These are phyloP conservation scores for Cariama cristata DNA, from an alignment of 2,113 vertebrate genomes.

Conservation along the genomic window DNA sequence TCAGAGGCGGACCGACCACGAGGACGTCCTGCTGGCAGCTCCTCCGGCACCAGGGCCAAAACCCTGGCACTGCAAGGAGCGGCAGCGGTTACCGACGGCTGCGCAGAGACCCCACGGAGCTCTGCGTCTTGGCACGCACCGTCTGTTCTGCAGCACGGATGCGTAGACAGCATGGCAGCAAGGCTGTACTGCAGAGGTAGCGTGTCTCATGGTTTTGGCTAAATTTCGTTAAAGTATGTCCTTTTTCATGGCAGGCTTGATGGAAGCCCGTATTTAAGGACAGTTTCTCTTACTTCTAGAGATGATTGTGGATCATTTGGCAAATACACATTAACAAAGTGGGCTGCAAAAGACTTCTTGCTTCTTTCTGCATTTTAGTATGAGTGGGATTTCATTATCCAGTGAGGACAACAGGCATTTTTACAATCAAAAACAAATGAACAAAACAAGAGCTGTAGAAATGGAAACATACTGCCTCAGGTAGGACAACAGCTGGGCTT, in stretches of 20 bases:
- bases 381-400: not conserved
- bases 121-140: fast-evolving
- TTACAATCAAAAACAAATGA: not conserved
- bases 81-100: not conserved
- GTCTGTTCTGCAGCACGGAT: not conserved
- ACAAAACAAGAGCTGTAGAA: not conserved
- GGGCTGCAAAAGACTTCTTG: not conserved
- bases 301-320: not conserved
- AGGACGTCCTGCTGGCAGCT: not conserved
- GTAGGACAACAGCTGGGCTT: not conserved
- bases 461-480: not conserved
- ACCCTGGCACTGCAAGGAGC: not conserved
- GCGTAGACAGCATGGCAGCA: not conserved
- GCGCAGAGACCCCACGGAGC: not conserved
- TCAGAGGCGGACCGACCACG: not conserved
- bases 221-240: not conserved
- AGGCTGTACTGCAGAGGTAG: not conserved
- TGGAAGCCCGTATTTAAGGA: not conserved
- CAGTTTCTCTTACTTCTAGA: not conserved
- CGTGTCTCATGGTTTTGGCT: not conserved
- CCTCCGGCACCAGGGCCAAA: not conserved
- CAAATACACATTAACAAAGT: not conserved
- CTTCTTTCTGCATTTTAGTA: not conserved
- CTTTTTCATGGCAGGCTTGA: not conserved
- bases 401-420: not conserved